Base-by-base conservation (phyloP, 1,140 invertebrate species). In the Drosophila kurseongensis region DNA sequence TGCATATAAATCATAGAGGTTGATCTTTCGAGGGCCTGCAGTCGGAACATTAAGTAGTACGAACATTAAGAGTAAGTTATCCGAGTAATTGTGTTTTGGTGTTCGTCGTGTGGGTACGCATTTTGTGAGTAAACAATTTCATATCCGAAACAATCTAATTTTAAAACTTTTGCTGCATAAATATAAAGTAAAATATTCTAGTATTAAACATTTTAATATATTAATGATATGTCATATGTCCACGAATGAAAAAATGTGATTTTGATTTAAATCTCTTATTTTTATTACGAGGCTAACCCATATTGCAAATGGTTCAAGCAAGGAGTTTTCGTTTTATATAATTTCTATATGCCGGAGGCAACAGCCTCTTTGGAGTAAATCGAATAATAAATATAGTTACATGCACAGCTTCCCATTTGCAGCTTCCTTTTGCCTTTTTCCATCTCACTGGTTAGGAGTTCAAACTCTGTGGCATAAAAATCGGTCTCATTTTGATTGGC, bases 401-500 rank as follows among this genome's bases (percentile, higher is more conserved):
- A 41, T 12, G 14, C 14, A 18, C 38, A 52, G 38, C 61, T 66
- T 44, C 38, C 29, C 41, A 29, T 66, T 66, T 68, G 36, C 35
- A 18, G 9, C 44, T n/a, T 13, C n/a, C 10, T 23, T 52, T 40
- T 45, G 18, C 35, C 50, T 8, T 16, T 66, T 40, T 16, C 32
- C 35, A 4, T 27, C 35, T 23, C 16, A 12, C 36, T 9, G 50
- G 27, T 69, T 71, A 69, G 65, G 35, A 69, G 12, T 42, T 51
- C 61, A 66, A 51, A 41, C 65, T 71, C 38, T 71, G 65, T 71
- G 65, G 51, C 66, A 71, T 73, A 88, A 88, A 84, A 89, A 89
- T 80, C 75, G 56, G 72, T 89, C 71, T 76, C 68, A 88, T 78
- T 82, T 85, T 89, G 84, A 88, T 88, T 88, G 84, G 84, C 84